Percentiles rank a stretch among this genome's conserved stretches.
Evolutionary conservation across 2,113 vertebrate species (phyloP).

Genomic region (Calidris pygmaea): DNA sequence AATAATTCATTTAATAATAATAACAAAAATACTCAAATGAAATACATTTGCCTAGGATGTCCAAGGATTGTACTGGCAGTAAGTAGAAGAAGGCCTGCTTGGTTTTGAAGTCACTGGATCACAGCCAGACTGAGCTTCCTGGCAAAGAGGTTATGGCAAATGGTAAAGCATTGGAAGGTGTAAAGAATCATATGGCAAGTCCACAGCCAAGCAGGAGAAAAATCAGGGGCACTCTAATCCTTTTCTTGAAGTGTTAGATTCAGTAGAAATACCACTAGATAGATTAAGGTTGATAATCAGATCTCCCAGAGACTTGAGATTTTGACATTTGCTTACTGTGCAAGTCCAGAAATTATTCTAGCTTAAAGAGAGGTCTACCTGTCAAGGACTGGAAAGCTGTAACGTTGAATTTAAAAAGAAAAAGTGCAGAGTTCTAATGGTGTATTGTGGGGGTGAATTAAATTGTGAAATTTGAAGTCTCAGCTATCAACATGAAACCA

Average conservation of each 20-base stretch:
- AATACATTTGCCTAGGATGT: neutral
- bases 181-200: neutral
- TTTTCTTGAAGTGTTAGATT: neutral
- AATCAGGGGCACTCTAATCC: neutral
- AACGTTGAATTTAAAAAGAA: neutral
- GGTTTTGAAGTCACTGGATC: neutral
- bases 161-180: neutral
- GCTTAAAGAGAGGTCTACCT: neutral
- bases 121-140: neutral
- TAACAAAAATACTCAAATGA: neutral
- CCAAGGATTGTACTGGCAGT: neutral
- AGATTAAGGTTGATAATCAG: neutral
- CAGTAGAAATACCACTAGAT: neutral
- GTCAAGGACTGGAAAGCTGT: neutral
- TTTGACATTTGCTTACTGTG: neutral
- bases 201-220: neutral
- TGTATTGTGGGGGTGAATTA: neutral
- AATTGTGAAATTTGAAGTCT: neutral
- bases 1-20: slow-evolving; percentile 1
- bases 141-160: neutral
- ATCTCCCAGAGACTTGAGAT: neutral
- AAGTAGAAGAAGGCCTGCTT: neutral
- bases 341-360: neutral
- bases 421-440: neutral
- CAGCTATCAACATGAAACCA: neutral